These are phyloP conservation scores for Himalopsyche kuldschensis DNA, from an alignment of 2,888 invertebrate species.

Conservation along the genomic window DNA sequence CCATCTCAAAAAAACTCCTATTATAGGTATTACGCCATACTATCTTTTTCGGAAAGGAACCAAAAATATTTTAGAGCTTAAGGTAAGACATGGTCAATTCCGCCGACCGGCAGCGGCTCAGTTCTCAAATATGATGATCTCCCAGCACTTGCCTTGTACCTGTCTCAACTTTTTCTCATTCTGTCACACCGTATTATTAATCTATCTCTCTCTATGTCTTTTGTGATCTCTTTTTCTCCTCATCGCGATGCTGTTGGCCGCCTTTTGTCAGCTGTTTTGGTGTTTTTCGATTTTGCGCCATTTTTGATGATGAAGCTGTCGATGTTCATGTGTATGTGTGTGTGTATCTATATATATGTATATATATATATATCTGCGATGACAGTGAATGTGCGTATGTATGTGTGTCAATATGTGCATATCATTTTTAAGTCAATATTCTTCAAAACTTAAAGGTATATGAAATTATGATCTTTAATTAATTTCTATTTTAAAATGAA, in stretches of 20 bases:
- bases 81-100: not conserved
- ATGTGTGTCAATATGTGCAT: not conserved
- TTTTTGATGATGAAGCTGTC: not conserved
- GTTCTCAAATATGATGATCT: not conserved
- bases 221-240: not conserved
- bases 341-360: not conserved
- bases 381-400: not conserved
- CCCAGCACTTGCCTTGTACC: constrained; percentile 1
- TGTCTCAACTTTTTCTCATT: not conserved
- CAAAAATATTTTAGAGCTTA: too few relatives aligned
- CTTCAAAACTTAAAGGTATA: not conserved
- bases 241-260: not conserved
- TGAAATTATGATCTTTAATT: too few relatives aligned
- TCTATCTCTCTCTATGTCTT: not conserved
- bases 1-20: too few relatives aligned
- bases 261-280: not conserved
- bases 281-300: not conserved
- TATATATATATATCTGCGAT: not conserved
- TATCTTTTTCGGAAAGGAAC: too few relatives aligned
- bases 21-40: too few relatives aligned
- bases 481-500: too few relatives aligned
- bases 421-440: not conserved
- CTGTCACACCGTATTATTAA: not conserved
- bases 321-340: not conserved
- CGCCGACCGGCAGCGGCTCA: not conserved